These are phyloP conservation scores for Phragmatobia fuliginosa DNA, from an alignment of 2,888 invertebrate species.

Conservation along the genomic window DNA sequence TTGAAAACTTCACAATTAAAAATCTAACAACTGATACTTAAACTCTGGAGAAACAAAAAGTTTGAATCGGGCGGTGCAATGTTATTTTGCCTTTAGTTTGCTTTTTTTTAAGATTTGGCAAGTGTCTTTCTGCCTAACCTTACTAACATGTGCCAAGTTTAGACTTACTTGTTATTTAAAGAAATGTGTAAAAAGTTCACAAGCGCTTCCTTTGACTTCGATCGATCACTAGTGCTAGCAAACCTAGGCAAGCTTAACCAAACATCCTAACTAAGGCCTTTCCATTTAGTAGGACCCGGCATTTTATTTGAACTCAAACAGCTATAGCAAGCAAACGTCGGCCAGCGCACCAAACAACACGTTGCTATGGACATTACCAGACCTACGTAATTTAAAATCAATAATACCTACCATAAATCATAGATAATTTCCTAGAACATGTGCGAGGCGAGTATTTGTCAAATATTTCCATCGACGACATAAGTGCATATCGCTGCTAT, in stretches of 20 bases:
- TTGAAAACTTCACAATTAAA: background rate
- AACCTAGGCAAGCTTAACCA: background rate
- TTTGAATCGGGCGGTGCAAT: background rate
- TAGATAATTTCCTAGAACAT: background rate
- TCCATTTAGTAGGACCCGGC: background rate
- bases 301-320: background rate
- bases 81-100: no score
- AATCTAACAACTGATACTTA: background rate
- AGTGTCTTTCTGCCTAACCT: background rate
- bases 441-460: background rate
- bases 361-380: background rate
- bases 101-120: background rate
- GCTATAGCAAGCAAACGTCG: background rate
- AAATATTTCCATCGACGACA: constrained; percentile 8
- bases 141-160: background rate
- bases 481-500: background rate
- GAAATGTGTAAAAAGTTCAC: background rate
- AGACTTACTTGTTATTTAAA: background rate
- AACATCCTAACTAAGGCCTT: background rate
- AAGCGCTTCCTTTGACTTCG: background rate
- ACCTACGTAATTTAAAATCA: background rate
- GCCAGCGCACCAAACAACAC: background rate
- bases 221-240: background rate
- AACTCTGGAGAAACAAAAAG: background rate
- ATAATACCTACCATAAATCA: background rate